Conservation (phyloP, 2,888 invertebrate genomes). For the Brachypalpus laphriformis region DNA sequence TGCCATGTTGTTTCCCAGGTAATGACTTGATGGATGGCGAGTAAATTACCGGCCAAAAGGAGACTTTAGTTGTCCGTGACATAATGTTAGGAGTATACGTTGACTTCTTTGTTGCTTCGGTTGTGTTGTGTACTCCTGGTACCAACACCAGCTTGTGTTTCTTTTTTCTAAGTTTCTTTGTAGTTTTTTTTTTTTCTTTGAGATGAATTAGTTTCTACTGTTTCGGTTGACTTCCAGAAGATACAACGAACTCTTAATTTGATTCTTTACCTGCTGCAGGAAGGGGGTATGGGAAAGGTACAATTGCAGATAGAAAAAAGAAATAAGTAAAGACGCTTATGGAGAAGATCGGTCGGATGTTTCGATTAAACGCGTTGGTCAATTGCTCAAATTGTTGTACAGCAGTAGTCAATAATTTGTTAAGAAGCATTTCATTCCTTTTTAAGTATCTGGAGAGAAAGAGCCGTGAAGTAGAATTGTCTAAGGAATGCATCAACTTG, state of each 20-base stretch:
- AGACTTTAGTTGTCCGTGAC: slow-evolving; percentile 69
- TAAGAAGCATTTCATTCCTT: neutral
- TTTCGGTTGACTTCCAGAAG: slow-evolving; percentile 68
- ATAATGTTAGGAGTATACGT: slow-evolving; percentile 69
- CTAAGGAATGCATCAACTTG: neutral
- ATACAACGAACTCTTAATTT: slow-evolving; percentile 73
- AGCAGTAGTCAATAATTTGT: slow-evolving; percentile 34
- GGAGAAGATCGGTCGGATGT: slow-evolving; percentile 27
- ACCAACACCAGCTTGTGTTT: slow-evolving; percentile 18
- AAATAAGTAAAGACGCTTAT: slow-evolving; percentile 38
- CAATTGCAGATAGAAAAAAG: neutral
- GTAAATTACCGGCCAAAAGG: slow-evolving; percentile 71
- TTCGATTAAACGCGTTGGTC: slow-evolving; percentile 34
- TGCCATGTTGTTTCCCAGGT: slow-evolving; percentile 73
- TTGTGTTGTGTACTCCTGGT: slow-evolving; percentile 15
- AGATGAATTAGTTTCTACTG: slow-evolving; percentile 68
- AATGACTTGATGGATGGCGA: slow-evolving; percentile 69
- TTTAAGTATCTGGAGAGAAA: neutral
- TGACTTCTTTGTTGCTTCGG: slow-evolving; percentile 45
- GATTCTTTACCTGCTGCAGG: slow-evolving; percentile 38
- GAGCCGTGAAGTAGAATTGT: neutral
- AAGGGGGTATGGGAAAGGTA: neutral
- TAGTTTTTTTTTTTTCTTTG: slow-evolving; percentile 7
- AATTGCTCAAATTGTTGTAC: slow-evolving; percentile 33
- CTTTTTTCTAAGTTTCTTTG: slow-evolving; percentile 10